phyloP scores from a whole-genome alignment of 2,797 vertebrate species.

The Pseudocheirus occidentalis region DNA sequence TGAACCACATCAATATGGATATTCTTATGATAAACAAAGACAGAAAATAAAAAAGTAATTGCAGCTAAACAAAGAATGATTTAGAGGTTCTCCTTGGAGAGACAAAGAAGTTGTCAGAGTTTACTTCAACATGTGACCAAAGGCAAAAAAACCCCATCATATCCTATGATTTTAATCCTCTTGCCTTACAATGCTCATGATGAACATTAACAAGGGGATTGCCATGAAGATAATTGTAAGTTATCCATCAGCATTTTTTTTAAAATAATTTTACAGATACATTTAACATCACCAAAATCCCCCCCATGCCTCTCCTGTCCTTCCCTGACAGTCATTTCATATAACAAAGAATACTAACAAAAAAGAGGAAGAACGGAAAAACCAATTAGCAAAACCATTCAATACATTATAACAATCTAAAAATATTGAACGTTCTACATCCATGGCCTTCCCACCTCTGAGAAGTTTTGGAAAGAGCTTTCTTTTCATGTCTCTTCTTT shows the following conservation, averaged over 20 bases:
- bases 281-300: not conserved
- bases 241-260: not conserved
- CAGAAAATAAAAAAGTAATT: not conserved
- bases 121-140: not conserved
- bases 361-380: not conserved
- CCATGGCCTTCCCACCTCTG: not conserved
- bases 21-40: not conserved
- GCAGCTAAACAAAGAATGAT: not conserved
- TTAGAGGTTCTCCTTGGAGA: not conserved
- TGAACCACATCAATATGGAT: not conserved
- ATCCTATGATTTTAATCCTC: not conserved
- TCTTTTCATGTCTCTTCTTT: not conserved
- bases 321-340: not conserved
- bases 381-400: not conserved
- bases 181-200: not conserved
- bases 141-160: not conserved
- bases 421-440: not conserved
- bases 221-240: not conserved
- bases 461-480: not conserved
- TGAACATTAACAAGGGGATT: not conserved
- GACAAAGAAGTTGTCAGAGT: not conserved
- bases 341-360: not conserved
- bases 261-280: not conserved
- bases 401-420: not conserved
- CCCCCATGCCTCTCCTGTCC: not conserved